Evolutionary conservation across 1,140 invertebrate species (phyloP), one percentile per base, ranked within the genome.

Genomic region (Eriosoma lanigerum): DNA sequence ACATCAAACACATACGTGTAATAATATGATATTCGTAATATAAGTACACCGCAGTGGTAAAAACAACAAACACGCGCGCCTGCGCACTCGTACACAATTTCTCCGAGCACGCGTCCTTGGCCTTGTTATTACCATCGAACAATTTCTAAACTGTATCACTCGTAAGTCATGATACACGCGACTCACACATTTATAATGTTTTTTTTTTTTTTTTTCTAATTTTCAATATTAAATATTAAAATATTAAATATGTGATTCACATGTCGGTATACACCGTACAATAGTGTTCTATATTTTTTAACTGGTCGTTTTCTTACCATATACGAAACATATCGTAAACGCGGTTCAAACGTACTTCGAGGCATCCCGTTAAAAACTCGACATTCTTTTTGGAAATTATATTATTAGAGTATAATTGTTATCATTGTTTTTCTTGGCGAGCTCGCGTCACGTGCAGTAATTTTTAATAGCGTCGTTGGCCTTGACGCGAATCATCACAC

Each of bases 51-150:
- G 3, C 66, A 26, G 19, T 50, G 50, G 17, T 44, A 32, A 54
- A 73, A 54, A 54, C 12, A 19, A 10, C 32, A 5, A 38, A 52
- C 50, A 19, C 15, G 3, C 15, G 15, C 15, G 15, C 15, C 0
- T 17, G 15, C 15, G 32, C 29, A 44, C 21, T 21, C 46, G 24
- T 17, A 17, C 15, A 76, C 54, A 58, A 58, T 58, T 76, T 58
- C 54, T 56, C 73, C 73, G 19, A 50, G 50, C n/a, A 2, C n/a
- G 8, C 72, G 73, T 46, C 73, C 73, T 76, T 76, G 73, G 73
- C 73, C 73, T 76, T 76, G 73, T 76, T 38, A 38, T 38, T 46
- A 50, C 52, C 48, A 24, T 29, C 50, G 54, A 50, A 66, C n/a
- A 70, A 26, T 48, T 70, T 29, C 48, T 58, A 9, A 73, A 73